phyloP scores from a whole-genome alignment of 2,888 invertebrate genomes.

The Phyto melanocephala region DNA sequence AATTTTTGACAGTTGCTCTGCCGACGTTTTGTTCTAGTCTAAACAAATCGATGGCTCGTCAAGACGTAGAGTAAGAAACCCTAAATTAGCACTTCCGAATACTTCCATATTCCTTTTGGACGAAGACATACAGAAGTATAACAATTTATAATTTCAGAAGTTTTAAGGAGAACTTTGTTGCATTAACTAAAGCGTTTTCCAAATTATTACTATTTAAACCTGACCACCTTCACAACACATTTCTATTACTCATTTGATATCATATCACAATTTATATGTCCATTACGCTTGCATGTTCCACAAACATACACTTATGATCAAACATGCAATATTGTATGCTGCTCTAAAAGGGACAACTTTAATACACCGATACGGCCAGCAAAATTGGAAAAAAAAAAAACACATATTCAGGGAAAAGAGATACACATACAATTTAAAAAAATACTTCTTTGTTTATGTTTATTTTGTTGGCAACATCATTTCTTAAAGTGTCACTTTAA shows the following conservation, averaged over 20 bases:
- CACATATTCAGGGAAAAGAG: not conserved
- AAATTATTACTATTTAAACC: too few relatives aligned
- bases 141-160: too few relatives aligned
- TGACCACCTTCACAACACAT: slow-evolving; percentile 10
- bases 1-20: too few relatives aligned
- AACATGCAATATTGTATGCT: slow-evolving; percentile 57
- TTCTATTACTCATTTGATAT: slow-evolving; percentile 67
- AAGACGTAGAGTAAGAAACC: too few relatives aligned
- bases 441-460: slow-evolving; percentile 18
- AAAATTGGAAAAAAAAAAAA: slow-evolving; percentile 46
- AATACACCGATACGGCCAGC: slow-evolving; percentile 30
- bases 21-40: too few relatives aligned
- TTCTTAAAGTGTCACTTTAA: slow-evolving; percentile 58
- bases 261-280: slow-evolving; percentile 72
- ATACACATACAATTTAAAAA: slow-evolving; percentile 22
- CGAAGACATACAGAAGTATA: too few relatives aligned
- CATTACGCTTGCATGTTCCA: slow-evolving; percentile 68
- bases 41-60: too few relatives aligned
- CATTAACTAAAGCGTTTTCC: too few relatives aligned
- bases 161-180: too few relatives aligned
- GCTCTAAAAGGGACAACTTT: slow-evolving; percentile 46
- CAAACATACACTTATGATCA: slow-evolving; percentile 58
- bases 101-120: too few relatives aligned
- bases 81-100: too few relatives aligned
- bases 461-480: slow-evolving; percentile 45